phyloP scores from a whole-genome alignment of 1,140 invertebrate genomes.

The Phymastichus coffea region DNA sequence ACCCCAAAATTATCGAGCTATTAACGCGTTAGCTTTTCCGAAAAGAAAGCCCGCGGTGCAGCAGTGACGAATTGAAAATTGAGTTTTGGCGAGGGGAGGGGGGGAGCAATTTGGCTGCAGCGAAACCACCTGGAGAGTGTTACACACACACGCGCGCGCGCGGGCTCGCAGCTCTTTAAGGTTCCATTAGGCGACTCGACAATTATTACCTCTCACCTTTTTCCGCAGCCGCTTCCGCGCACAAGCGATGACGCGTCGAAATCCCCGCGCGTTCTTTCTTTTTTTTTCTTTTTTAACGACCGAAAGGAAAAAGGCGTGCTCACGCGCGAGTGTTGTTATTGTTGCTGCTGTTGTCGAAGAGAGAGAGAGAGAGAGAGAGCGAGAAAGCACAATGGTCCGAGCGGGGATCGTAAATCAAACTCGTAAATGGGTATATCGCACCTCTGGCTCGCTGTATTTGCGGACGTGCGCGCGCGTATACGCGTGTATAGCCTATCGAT shows the following conservation, averaged over 20 bases:
- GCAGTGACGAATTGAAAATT: slow-evolving; percentile 21
- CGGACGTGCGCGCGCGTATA: no score
- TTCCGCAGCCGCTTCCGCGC: background rate
- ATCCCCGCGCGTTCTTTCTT: no score
- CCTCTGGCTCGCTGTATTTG: background rate
- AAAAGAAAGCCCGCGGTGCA: background rate
- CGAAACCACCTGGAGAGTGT: slow-evolving; percentile 41
- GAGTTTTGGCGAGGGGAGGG: no score
- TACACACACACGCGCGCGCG: background rate
- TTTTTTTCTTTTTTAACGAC: no score
- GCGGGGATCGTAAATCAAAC: no score
- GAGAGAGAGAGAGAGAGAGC: no score
- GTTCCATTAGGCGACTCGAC: slow-evolving; percentile 39
- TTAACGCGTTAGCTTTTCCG: background rate
- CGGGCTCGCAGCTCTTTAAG: slow-evolving; percentile 8
- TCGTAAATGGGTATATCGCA: no score
- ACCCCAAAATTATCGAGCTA: background rate
- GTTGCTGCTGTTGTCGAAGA: no score
- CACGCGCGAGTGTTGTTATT: no score
- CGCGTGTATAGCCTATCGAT: no score
- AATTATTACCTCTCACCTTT: slow-evolving; percentile 34
- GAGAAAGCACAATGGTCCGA: no score
- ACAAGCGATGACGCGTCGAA: slow-evolving; percentile 31
- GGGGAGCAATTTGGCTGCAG: slow-evolving; percentile 36
- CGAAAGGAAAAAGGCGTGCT: no score